Percentiles rank a stretch among this genome's conserved stretches.
These are phyloP conservation scores for Laspeyria flexula DNA, from an alignment of 2,888 invertebrate species.

Conservation along the genomic window DNA sequence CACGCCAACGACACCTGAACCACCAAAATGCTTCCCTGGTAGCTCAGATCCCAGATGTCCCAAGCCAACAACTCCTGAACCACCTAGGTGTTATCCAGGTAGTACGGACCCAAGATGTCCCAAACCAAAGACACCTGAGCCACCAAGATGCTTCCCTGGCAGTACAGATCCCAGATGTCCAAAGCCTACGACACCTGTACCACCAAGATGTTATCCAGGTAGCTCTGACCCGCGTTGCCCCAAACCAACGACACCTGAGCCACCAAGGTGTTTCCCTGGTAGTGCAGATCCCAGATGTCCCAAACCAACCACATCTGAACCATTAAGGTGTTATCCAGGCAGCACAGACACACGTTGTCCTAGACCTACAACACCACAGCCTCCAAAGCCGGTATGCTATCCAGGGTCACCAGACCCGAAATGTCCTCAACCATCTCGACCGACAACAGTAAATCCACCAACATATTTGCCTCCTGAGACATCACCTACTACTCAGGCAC, in stretches of 20 bases:
- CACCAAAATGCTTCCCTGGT: constrained; percentile 49
- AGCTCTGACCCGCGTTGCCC: constrained; percentile 47
- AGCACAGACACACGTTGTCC: constrained; percentile 37
- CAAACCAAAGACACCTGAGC: constrained; percentile 12
- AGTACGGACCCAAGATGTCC: constrained; percentile 41
- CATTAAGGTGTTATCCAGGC: constrained; percentile 40
- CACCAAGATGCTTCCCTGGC: constrained; percentile 36
- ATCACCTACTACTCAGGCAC: constrained; percentile 32
- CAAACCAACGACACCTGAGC: constrained; percentile 43
- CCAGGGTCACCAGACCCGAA: constrained; percentile 51
- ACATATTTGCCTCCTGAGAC: constrained; percentile 34
- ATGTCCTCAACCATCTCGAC: constrained; percentile 36
- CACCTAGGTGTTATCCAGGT: constrained; percentile 38
- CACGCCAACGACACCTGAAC: constrained; percentile 39
- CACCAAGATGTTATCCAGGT: constrained; percentile 53
- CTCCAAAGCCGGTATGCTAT: constrained; percentile 44
- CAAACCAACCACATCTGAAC: constrained; percentile 44
- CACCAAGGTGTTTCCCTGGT: constrained; percentile 57
- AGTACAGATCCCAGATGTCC: constrained; percentile 40
- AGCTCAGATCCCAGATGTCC: constrained; percentile 45
- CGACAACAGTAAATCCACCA: constrained; percentile 31
- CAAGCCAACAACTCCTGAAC: constrained; percentile 39
- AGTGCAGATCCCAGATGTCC: constrained; percentile 52
- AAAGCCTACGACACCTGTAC: constrained; percentile 41
- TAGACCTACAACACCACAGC: constrained; percentile 37